Base-by-base conservation (phyloP, 2,888 invertebrate species). In the Enchytraeus crypticus region DNA sequence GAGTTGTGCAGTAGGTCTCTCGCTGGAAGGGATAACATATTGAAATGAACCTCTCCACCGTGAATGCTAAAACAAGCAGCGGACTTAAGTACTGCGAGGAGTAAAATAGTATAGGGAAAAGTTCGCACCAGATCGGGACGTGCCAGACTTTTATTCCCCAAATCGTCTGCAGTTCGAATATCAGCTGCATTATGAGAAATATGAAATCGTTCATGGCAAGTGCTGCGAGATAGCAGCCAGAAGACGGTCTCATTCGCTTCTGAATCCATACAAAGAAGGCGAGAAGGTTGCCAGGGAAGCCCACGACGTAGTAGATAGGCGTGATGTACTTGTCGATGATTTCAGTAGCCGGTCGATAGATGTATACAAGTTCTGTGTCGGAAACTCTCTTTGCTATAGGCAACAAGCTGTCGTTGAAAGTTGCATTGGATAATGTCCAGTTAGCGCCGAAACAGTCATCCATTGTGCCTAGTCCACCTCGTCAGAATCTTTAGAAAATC, bases 11-110 rank as follows among this genome's bases (percentile, higher is more conserved):
- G 62, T 64, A 73, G 46, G 68, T 66, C 56, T 77, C 77, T 23
- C 77, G 58, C 62, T 72, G 70, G 59, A 76, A 77, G 18, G 78
- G 78, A 64, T 77, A 77, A 58, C 77, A 78, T 23, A 78, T 73
- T 26, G 76, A 74, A 51, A 78, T 75, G 68, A 76, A 78, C 23
- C 78, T 63, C 61, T 78, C 78, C 18, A 76, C 73, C 3, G 78
- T 78, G 60, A 78, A 78, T 1, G 73, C 76, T 18, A 78, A 69
- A 33, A 77, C 77, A 14, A 78, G 67, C 21, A 77, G 62, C 1
- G 77, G 77, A 14, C 74, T 73, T 32, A 77, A 59, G 66, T 75
- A 76, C 66, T 78, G 78, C 14, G 72, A 68, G 18, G 74, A 67
- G 32, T 76, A 57, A 68, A 70, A 77, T n/a, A 77, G 59, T 1